phyloP scores from a whole-genome alignment of 2,888 invertebrate genomes.

The Cistogaster globosa region DNA sequence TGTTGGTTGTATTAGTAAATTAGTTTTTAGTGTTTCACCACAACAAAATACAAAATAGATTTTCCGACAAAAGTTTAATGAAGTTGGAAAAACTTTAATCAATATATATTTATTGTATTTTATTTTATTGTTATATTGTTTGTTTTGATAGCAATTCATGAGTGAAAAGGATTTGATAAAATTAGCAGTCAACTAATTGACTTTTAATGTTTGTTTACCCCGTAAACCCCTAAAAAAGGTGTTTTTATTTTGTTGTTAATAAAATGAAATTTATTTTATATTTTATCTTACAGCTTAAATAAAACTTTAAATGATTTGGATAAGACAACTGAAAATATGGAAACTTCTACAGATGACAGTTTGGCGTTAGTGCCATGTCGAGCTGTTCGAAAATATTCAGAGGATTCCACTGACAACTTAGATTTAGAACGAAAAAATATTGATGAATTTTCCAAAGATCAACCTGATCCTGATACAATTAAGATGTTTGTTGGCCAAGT shows the following conservation, averaged over 20 bases:
- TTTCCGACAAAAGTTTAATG: constrained; percentile 66
- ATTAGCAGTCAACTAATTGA: constrained; percentile 34
- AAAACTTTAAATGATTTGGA: constrained; percentile 14
- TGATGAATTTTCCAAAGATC: constrained; percentile 84
- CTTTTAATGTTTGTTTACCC: constrained; percentile 46
- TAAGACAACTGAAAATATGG: constrained; percentile 35
- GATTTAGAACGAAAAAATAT: constrained; percentile 66
- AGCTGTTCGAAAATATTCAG: constrained; percentile 48
- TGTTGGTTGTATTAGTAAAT: constrained; percentile 57
- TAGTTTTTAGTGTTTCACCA: constrained; percentile 60
- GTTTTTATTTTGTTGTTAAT: constrained; percentile 5
- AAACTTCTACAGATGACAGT: constrained; percentile 52
- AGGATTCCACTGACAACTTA: constrained; percentile 41
- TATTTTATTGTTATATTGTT: background rate
- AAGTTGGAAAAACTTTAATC: constrained; percentile 58
- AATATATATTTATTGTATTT: constrained; percentile 47
- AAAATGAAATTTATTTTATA: background rate
- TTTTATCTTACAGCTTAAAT: background rate
- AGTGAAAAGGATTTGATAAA: background rate
- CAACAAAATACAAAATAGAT: constrained; percentile 45
- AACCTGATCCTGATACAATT: constrained; percentile 98
- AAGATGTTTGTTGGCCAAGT: constrained; percentile 99
- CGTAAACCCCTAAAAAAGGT: background rate
- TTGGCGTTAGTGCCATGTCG: constrained; percentile 67
- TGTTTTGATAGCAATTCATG: background rate